Evolutionary conservation across 2,888 invertebrate species (phyloP).

Genomic region (Tachina grossa): DNA sequence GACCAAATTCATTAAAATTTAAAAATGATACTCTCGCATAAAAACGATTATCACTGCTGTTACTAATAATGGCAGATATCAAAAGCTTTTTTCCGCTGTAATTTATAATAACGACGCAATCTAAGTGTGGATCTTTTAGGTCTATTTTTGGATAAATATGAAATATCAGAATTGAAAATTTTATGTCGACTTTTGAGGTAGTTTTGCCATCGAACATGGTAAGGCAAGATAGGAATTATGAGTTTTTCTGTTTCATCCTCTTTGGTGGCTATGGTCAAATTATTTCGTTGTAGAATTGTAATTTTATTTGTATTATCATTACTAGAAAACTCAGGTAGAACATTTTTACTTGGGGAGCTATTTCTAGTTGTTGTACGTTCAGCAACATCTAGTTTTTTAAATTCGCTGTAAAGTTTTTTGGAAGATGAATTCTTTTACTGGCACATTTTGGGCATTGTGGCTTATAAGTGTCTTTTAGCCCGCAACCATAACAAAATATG

Average conservation of each 20-base stretch:
- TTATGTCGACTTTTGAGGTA: background rate
- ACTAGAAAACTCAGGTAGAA: background rate
- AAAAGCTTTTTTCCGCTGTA: constrained; percentile 24
- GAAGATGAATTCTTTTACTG: no score
- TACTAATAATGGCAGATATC: constrained; percentile 31
- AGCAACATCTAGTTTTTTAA: background rate
- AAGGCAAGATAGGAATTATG: constrained; percentile 16
- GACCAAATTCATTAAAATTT: background rate
- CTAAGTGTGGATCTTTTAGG: constrained; percentile 36
- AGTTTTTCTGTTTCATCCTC: background rate
- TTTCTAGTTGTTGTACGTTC: background rate
- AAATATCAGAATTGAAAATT: background rate
- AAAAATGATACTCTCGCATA: constrained; percentile 44
- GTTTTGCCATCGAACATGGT: constrained; percentile 10
- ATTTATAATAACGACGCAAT: constrained; percentile 21
- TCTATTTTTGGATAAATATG: background rate
- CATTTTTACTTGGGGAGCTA: background rate
- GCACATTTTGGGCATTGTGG: no score
- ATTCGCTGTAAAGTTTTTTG: no score
- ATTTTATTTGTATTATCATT: background rate
- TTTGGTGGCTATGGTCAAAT: background rate
- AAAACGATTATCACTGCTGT: constrained; percentile 22
- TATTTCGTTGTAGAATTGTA: background rate
- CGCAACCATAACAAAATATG: no score
- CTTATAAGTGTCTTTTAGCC: no score